Conservation (phyloP, 2,797 vertebrate genomes). For the Balearica regulorum region DNA sequence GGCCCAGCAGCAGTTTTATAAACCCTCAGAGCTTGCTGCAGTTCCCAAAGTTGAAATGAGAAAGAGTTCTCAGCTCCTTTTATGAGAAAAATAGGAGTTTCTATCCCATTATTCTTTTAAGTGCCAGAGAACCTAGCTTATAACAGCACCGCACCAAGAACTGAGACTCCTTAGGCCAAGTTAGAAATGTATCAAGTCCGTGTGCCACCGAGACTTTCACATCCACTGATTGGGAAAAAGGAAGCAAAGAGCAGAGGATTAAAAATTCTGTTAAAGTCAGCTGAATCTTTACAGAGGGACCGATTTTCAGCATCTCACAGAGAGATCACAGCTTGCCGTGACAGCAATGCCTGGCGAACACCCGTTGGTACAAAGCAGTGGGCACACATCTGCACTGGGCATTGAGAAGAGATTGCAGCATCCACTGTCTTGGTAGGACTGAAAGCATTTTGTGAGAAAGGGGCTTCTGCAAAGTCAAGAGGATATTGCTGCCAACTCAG, state of each 20-base stretch:
- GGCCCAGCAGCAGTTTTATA: neutral
- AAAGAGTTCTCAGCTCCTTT: neutral
- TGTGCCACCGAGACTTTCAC: neutral
- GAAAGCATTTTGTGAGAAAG: neutral
- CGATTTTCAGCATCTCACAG: neutral
- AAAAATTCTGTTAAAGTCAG: neutral
- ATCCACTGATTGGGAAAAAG: neutral
- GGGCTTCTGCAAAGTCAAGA: neutral
- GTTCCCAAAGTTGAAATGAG: neutral
- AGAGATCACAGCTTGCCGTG: too few relatives aligned
- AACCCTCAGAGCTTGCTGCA: neutral
- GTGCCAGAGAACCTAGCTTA: neutral
- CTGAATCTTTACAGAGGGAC: neutral
- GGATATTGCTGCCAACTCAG: neutral
- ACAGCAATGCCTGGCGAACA: neutral
- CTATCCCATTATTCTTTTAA: neutral
- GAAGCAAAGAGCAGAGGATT: neutral
- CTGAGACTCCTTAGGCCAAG: neutral
- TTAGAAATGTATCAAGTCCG: neutral
- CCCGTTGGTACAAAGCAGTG: neutral
- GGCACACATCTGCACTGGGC: neutral
- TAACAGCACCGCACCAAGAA: neutral
- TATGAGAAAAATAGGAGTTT: neutral
- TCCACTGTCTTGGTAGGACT: neutral
- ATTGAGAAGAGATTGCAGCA: neutral